Evolutionary conservation across 1,140 invertebrate genomes (phyloP).

Genomic region (Drosophila grimshawi): DNA sequence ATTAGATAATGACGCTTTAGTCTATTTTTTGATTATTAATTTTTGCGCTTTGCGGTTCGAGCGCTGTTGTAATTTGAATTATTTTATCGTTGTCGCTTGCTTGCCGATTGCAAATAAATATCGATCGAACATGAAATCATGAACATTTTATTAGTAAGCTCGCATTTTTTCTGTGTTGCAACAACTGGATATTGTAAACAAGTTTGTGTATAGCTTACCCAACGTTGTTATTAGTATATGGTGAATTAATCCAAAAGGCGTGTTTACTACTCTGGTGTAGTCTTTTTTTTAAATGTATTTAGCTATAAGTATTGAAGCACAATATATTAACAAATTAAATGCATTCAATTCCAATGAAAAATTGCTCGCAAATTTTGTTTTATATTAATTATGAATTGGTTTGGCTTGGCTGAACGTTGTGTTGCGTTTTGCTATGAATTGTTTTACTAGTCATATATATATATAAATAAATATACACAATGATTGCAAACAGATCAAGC

Average conservation of each 20-base stretch:
- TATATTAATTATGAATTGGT: constrained; percentile 41
- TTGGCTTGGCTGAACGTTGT: constrained; percentile 42
- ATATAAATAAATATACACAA: constrained; percentile 55
- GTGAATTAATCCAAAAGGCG: constrained; percentile 67
- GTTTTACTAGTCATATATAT: constrained; percentile 29
- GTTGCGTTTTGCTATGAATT: constrained; percentile 37
- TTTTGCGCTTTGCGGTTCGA: constrained; percentile 48
- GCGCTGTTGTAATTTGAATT: constrained; percentile 73
- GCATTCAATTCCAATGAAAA: constrained; percentile 29
- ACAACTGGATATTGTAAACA: background rate
- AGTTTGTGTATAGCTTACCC: constrained; percentile 36
- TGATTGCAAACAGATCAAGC: constrained; percentile 31
- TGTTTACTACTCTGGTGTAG: constrained; percentile 7
- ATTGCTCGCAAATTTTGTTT: constrained; percentile 63
- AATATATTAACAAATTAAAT: constrained; percentile 2
- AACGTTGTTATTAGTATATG: constrained; percentile 14
- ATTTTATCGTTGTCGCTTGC: constrained; percentile 50
- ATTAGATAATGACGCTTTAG: constrained; percentile 77
- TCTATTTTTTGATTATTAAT: constrained; percentile 40
- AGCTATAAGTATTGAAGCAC: constrained; percentile 40
- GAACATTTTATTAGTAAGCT: constrained; percentile 22
- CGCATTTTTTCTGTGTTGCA: constrained; percentile 17
- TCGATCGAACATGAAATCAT: constrained; percentile 50
- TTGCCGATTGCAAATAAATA: constrained; percentile 38
- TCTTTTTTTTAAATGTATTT: constrained; percentile 14